Evolutionary conservation across 2,797 vertebrate species (phyloP).

Genomic region (Coracias cyanogaster): DNA sequence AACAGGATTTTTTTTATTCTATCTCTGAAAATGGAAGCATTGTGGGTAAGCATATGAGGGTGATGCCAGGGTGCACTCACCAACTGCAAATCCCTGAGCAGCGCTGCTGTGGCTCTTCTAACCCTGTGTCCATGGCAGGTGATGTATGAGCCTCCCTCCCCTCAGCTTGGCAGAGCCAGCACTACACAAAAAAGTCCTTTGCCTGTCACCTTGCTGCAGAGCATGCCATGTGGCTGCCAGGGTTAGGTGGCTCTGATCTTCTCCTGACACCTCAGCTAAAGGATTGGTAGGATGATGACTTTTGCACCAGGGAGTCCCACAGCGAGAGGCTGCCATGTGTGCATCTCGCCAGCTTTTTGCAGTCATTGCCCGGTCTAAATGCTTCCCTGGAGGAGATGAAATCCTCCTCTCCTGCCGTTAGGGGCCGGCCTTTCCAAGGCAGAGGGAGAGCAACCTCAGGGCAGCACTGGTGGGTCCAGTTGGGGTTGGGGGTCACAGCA

Average conservation of each 20-base stretch:
- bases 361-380: accelerated
- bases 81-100: neutral
- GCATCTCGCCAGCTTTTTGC: neutral
- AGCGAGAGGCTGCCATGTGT: accelerated
- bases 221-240: accelerated
- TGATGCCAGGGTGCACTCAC: neutral
- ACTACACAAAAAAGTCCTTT: neutral
- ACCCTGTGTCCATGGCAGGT: neutral
- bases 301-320: neutral
- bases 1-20: neutral
- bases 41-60: neutral
- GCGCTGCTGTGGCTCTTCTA: neutral
- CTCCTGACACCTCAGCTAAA: accelerated
- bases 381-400: neutral
- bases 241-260: neutral
- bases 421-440: slow-evolving; percentile 39
- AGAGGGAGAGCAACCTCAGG: neutral
- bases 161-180: neutral
- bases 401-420: neutral
- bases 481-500: neutral
- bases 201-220: neutral
- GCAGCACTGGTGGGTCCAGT: accelerated
- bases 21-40: neutral
- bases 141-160: accelerated
- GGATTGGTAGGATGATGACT: neutral